These are phyloP conservation scores for Campoplex capitator DNA, from an alignment of 2,888 invertebrate genomes.

Conservation along the genomic window DNA sequence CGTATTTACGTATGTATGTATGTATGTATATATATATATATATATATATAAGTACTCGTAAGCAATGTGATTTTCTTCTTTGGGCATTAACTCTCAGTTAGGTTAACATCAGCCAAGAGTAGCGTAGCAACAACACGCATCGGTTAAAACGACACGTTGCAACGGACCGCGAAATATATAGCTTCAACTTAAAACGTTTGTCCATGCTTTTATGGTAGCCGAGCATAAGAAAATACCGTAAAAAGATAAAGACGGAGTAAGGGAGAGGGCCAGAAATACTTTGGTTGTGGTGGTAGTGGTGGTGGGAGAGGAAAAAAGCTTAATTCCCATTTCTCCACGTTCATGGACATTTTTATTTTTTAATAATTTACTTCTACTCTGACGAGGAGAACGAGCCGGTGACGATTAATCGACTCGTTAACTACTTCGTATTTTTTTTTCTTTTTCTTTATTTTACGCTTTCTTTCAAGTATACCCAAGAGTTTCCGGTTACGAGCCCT, in stretches of 20 bases:
- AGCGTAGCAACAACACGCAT: constrained; percentile 58
- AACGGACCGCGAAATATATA: constrained; percentile 62
- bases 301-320: constrained; percentile 23
- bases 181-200: constrained; percentile 57
- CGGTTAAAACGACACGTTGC: constrained; percentile 50
- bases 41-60: background rate
- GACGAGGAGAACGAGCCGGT: constrained; percentile 40
- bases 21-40: background rate
- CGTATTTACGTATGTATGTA: background rate
- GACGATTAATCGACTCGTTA: constrained; percentile 70
- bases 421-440: constrained; percentile 60
- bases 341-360: constrained; percentile 47
- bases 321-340: constrained; percentile 64
- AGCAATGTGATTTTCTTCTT: constrained; percentile 46
- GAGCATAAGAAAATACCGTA: constrained; percentile 18
- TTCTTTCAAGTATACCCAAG: constrained; percentile 31
- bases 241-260: constrained; percentile 11
- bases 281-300: background rate
- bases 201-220: constrained; percentile 43
- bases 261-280: constrained; percentile 19
- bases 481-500: constrained; percentile 20
- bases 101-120: constrained; percentile 53
- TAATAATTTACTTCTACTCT: constrained; percentile 55
- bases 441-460: constrained; percentile 25
- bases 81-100: constrained; percentile 63